Evolutionary conservation across 2,888 invertebrate species (phyloP).

Genomic region (Chrysomela aeneicollis): DNA sequence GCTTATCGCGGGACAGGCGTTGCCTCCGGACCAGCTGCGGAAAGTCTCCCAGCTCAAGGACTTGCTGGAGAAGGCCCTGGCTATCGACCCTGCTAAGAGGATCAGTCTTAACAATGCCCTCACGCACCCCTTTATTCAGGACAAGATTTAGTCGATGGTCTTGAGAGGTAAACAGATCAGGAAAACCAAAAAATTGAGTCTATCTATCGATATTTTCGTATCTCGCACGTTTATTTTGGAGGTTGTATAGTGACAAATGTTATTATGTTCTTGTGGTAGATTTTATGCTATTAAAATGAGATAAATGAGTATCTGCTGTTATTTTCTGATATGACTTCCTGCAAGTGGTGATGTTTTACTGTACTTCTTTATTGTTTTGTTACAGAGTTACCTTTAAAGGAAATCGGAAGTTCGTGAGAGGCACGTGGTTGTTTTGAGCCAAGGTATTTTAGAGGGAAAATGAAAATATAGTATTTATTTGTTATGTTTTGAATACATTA

Average conservation of each 20-base stretch:
- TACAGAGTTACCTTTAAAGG: constrained; percentile 34
- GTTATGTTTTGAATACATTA: constrained; percentile 36
- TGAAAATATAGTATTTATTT: constrained; percentile 22
- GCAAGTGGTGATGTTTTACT: constrained; percentile 7
- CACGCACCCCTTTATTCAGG: constrained; percentile 94
- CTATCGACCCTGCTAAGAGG: constrained; percentile 91
- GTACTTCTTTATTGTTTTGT: constrained; percentile 41
- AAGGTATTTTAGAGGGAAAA: constrained; percentile 41
- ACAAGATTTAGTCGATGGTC: constrained; percentile 73
- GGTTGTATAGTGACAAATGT: constrained; percentile 12
- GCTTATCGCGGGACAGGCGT: constrained; percentile 85
- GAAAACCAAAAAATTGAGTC: constrained; percentile 34
- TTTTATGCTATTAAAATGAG: constrained; percentile 13
- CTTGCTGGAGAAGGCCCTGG: constrained; percentile 88
- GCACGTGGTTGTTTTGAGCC: constrained; percentile 21
- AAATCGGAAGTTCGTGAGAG: constrained; percentile 19
- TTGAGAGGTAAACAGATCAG: constrained; percentile 52
- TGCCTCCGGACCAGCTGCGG: constrained; percentile 87
- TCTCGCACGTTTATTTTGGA: constrained; percentile 17
- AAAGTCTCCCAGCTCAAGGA: constrained; percentile 94
- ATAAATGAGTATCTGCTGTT: constrained; percentile 11
- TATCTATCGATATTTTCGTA: constrained; percentile 31
- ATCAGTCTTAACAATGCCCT: constrained; percentile 94
- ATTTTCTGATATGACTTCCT: constrained; percentile 12
- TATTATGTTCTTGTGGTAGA: constrained; percentile 11